A percentile compares a stretch with the other conserved stretches of the same genome.
Conservation (phyloP, 1,140 invertebrate species). For the Cydia splendana region DNA sequence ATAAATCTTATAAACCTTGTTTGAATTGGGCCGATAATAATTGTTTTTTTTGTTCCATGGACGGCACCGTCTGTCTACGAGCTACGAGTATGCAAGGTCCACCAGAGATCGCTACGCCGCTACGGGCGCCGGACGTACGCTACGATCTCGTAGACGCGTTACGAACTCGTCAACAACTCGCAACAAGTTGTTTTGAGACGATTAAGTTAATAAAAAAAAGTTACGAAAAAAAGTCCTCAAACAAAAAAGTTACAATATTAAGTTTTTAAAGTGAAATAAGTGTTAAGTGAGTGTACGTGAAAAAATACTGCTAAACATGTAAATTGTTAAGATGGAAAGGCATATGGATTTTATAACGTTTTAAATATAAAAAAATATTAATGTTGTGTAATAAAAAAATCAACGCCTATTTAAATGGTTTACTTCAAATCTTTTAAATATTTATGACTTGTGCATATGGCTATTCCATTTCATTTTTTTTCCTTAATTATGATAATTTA, state of each 20-base stretch:
- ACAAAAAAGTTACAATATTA: neutral
- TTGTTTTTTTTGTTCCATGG: too few relatives aligned
- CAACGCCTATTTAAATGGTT: too few relatives aligned
- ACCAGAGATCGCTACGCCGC: conserved; percentile 51
- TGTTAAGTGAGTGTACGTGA: too few relatives aligned
- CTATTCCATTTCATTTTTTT: too few relatives aligned
- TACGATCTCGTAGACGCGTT: conserved; percentile 37
- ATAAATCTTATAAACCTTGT: too few relatives aligned
- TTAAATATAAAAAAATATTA: too few relatives aligned
- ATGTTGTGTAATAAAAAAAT: too few relatives aligned
- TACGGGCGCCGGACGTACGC: conserved; percentile 47
- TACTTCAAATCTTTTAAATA: too few relatives aligned
- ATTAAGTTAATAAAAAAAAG: neutral
- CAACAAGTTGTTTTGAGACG: neutral
- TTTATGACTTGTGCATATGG: too few relatives aligned
- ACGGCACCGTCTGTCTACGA: neutral
- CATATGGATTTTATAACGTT: too few relatives aligned
- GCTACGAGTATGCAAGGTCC: neutral
- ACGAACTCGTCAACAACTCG: neutral
- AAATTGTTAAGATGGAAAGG: neutral
- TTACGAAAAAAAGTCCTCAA: neutral
- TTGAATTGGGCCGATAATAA: too few relatives aligned
- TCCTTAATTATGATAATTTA: too few relatives aligned
- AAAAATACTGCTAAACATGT: neutral
- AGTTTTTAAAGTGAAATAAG: neutral